Percentiles rank a stretch among this genome's conserved stretches.
phyloP scores from a whole-genome alignment of 64 coral and sea anemone genomes.

The Montipora cactus region DNA sequence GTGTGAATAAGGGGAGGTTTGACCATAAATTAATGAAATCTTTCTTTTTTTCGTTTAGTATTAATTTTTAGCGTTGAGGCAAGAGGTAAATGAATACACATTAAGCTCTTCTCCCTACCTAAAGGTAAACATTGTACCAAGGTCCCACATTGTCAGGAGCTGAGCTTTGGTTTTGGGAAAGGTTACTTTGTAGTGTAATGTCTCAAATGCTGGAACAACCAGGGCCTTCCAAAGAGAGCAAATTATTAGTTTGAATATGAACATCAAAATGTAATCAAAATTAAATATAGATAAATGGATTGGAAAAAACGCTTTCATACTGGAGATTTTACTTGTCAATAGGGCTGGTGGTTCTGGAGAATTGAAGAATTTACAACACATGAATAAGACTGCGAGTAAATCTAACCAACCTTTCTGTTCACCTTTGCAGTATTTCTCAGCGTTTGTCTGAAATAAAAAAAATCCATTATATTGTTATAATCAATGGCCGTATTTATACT shows the following conservation, averaged over 20 bases:
- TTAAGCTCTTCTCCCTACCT: slow-evolving; percentile 26
- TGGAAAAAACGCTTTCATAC: too few species aligned
- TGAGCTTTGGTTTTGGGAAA: slow-evolving; percentile 89
- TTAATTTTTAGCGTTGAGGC: background rate
- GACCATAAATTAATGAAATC: too few species aligned
- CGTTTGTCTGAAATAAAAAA: slow-evolving; percentile 30
- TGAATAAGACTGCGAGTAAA: background rate
- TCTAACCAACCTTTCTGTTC: slow-evolving; percentile 62
- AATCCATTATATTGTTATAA: background rate
- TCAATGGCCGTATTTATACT: too few species aligned
- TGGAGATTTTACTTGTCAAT: too few species aligned
- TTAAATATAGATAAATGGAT: too few species aligned
- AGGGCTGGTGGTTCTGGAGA: background rate
- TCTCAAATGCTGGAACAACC: slow-evolving; percentile 92
- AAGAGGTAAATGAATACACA: background rate
- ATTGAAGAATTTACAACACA: background rate
- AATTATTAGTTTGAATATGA: background rate
- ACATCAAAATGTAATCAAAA: background rate
- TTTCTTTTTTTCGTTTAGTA: background rate
- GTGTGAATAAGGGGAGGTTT: too few species aligned
- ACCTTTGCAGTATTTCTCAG: slow-evolving; percentile 26
- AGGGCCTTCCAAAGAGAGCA: slow-evolving; percentile 51
- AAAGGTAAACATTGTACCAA: slow-evolving; percentile 86
- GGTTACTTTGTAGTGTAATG: slow-evolving; percentile 83
- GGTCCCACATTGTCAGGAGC: slow-evolving; percentile 79